Evolutionary conservation across 2,888 invertebrate species (phyloP).

Genomic region (Melanargia galathea): DNA sequence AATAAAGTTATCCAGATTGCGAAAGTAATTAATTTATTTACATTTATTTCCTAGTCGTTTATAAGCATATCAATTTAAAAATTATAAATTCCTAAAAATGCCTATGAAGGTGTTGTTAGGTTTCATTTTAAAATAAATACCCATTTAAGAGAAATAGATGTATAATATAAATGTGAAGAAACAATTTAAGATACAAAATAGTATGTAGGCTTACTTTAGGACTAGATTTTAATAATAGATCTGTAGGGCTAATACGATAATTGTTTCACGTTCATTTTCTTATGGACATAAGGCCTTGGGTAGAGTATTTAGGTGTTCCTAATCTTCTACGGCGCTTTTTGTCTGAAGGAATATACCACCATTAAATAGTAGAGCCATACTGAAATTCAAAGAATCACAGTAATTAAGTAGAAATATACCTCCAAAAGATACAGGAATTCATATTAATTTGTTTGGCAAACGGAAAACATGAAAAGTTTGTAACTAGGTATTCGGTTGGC

Average conservation of each 20-base stretch:
- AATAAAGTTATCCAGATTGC: too few species aligned
- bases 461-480: conserved; percentile 16
- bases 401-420: conserved; percentile 20
- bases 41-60: too few species aligned
- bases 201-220: background rate
- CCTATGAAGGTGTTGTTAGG: background rate
- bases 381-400: conserved; percentile 52
- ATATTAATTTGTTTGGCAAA: conserved; percentile 24
- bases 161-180: background rate
- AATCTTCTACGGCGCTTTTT: conserved; percentile 37
- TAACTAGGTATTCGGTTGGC: conserved; percentile 18
- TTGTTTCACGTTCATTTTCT: conserved; percentile 21
- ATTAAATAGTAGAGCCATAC: conserved; percentile 66
- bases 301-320: conserved; percentile 4
- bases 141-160: background rate
- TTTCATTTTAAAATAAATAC: background rate
- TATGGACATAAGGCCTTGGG: conserved; percentile 15
- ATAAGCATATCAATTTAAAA: too few species aligned
- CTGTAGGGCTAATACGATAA: background rate
- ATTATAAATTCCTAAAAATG: too few species aligned
- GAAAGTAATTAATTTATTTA: too few species aligned
- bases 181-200: background rate
- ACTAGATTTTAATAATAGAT: background rate
- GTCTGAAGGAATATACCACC: conserved; percentile 61
- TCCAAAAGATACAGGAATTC: conserved; percentile 29